Conservation (phyloP, 1,140 invertebrate genomes). For the Drosophila micromelanica region DNA sequence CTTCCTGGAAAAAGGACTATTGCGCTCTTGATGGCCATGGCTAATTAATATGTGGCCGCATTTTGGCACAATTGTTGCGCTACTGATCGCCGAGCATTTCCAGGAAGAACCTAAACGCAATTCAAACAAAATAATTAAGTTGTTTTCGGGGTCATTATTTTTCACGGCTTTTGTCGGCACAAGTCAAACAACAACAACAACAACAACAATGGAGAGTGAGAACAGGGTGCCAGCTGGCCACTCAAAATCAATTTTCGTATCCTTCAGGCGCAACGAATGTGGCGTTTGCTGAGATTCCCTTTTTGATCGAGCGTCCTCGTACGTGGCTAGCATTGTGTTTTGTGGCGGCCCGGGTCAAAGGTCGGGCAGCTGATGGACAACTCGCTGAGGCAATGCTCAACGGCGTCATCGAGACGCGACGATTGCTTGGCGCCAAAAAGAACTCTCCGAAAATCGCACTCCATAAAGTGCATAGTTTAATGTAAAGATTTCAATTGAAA, state of each 20-base stretch:
- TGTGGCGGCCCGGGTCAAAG: constrained; percentile 67
- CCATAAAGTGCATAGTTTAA: constrained; percentile 76
- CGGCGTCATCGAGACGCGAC: constrained; percentile 39
- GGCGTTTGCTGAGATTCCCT: constrained; percentile 53
- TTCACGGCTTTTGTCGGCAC: constrained; percentile 81
- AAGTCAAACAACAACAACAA: constrained; percentile 63
- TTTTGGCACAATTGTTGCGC: constrained; percentile 78
- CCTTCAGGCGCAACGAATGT: constrained; percentile 66
- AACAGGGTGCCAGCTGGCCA: too few relatives aligned
- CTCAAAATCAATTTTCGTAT: constrained; percentile 68
- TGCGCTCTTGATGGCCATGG: constrained; percentile 43
- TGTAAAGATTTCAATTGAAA: constrained; percentile 26
- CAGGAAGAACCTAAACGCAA: too few relatives aligned
- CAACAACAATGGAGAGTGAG: too few relatives aligned
- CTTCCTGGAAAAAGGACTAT: constrained; percentile 61
- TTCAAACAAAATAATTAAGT: constrained; percentile 79
- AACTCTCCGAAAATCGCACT: constrained; percentile 52
- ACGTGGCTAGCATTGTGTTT: constrained; percentile 52
- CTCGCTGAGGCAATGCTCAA: not conserved
- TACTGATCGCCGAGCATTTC: constrained; percentile 64
- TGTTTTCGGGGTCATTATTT: constrained; percentile 77
- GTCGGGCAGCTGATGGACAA: constrained; percentile 55
- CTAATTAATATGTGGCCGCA: constrained; percentile 76
- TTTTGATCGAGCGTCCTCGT: constrained; percentile 58
- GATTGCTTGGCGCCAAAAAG: constrained; percentile 68